A percentile compares a stretch with the other conserved stretches of the same genome.
Evolutionary conservation across 2,888 invertebrate species (phyloP).

Genomic region (Altica lythri): DNA sequence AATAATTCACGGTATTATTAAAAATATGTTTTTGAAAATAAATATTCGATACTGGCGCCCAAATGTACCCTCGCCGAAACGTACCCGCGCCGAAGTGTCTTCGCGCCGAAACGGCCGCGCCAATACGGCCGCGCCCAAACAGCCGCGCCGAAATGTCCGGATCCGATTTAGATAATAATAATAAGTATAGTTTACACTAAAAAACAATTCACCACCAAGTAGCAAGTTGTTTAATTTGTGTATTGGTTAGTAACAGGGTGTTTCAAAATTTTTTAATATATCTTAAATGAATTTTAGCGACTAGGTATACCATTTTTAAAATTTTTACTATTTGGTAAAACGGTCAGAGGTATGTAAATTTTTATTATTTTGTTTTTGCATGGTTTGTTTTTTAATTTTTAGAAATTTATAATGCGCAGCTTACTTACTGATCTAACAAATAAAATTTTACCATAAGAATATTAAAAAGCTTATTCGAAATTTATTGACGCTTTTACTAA

Average conservation of each 20-base stretch:
- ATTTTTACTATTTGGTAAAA: conserved; percentile 8
- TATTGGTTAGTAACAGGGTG: conserved; percentile 3
- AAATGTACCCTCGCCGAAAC: no score
- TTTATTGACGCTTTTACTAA: neutral
- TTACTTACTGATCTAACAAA: neutral
- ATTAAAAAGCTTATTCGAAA: conserved; percentile 10
- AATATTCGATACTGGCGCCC: no score
- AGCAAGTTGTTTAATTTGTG: neutral
- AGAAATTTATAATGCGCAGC: conserved; percentile 3
- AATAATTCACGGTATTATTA: no score
- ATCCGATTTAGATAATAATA: no score
- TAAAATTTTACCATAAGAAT: neutral
- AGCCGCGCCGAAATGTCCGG: no score
- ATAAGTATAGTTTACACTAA: no score
- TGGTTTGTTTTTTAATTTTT: conserved; percentile 23
- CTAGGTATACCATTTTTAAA: neutral
- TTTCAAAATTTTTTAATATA: conserved; percentile 1
- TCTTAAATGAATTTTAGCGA: no score
- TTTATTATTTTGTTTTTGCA: conserved; percentile 20
- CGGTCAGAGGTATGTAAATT: conserved; percentile 26
- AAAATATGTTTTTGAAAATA: no score
- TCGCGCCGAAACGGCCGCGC: no score
- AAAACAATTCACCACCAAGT: no score
- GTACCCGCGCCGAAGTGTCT: no score
- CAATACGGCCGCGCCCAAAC: no score